Evolutionary conservation across 2,797 vertebrate species (phyloP), one percentile per base, ranked within the genome.

Genomic region (Morelia viridis): DNA sequence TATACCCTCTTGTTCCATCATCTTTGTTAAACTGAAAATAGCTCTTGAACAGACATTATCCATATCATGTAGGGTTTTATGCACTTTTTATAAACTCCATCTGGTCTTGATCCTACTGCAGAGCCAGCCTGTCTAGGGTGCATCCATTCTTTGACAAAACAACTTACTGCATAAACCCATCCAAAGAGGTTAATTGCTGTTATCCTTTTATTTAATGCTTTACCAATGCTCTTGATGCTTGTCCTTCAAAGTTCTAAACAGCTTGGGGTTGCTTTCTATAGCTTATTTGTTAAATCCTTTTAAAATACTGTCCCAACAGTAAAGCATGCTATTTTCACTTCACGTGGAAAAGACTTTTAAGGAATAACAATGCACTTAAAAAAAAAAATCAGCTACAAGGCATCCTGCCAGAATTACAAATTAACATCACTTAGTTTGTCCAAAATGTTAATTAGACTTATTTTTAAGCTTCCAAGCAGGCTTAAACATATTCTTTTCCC

Each of bases 21-120:
- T 96, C 89, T 96, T 92, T 95, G 95, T 96, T 96, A 96, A 96
- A 95, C 92, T 94, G 94, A 93, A 97, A 95, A 95, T 96, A 97
- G 95, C 96, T 97, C 91, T 95, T 95, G 92, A 96, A 76, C 93
- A 95, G 96, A 89, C 96, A 95, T 85, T 92, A 91, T 95, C 94
- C 96, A 87, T 96, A 96, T 96, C 93, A 46, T 95, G 90, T 93
- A 95, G 95, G 94, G 92, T 95, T 96, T 94, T 94, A 93, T 96
- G 92, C 94, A 93, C 94, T 96, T 94, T 93, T 95, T 93, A 90
- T 94, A 91, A 96, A 83, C 0, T 0, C 94, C 96, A 96, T 96
- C 96, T 97, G 96, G 96, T 95, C 94, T 96, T 95, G 94, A 96
- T 97, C 94, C 76, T 85, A 88, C 83, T 85, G 15, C 2, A 53